Percentiles rank a stretch among this genome's conserved stretches.
phyloP scores from a whole-genome alignment of 2,797 vertebrate genomes.

The Channallabes apus region DNA sequence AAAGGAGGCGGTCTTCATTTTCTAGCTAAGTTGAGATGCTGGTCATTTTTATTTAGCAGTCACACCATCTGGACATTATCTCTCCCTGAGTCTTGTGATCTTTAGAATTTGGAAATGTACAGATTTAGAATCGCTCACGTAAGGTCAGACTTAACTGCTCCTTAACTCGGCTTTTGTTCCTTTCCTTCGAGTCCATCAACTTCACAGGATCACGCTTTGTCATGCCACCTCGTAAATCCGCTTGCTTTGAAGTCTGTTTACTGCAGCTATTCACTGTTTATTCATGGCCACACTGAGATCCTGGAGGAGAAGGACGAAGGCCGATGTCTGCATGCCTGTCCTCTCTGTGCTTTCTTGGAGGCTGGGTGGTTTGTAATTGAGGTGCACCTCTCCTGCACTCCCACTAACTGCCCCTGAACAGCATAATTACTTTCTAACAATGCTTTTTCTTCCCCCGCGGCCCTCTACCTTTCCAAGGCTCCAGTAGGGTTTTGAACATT shows the following conservation, averaged over 20 bases:
- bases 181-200: not conserved
- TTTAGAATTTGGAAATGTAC: not conserved
- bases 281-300: constrained; percentile 1
- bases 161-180: not conserved
- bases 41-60: not conserved
- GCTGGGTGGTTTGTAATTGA: constrained; percentile 67
- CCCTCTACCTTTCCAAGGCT: constrained; percentile 45
- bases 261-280: constrained; percentile 37
- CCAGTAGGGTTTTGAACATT: constrained; percentile 68
- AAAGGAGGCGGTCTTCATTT: not conserved
- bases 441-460: constrained; percentile 39
- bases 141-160: not conserved
- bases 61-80: not conserved
- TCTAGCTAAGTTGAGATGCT: not conserved
- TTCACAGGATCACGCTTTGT: not conserved
- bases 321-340: constrained; percentile 29
- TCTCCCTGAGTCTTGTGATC: too few species aligned
- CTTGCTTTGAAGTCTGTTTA: constrained; percentile 34
- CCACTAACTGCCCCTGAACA: constrained; percentile 68
- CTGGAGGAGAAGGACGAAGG: not conserved
- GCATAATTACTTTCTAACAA: constrained; percentile 70
- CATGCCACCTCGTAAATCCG: constrained; percentile 14
- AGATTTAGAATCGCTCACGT: not conserved
- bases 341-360: constrained; percentile 59
- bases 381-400: constrained; percentile 60